Conservation (phyloP, 2,888 invertebrate species). For the Therioaphis trifolii region DNA sequence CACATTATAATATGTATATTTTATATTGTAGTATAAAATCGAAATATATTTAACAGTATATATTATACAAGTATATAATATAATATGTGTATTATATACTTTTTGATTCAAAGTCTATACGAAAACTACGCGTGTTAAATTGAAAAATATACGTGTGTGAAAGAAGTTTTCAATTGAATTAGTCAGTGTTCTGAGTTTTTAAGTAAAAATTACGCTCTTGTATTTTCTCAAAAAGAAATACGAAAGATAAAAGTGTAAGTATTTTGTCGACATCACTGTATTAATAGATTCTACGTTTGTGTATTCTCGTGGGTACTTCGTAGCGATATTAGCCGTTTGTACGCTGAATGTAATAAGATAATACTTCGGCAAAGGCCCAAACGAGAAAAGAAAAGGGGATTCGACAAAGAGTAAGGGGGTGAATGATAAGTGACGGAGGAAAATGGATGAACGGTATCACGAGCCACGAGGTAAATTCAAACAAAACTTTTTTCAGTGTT, state of each 20-base stretch:
- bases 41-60: too few relatives aligned
- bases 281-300: slow-evolving; percentile 27
- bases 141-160: background rate
- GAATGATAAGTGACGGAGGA: slow-evolving; percentile 25
- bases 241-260: slow-evolving; percentile 22
- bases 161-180: background rate
- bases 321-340: slow-evolving; percentile 19
- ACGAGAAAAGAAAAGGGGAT: slow-evolving; percentile 17
- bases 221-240: background rate
- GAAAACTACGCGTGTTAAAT: too few relatives aligned
- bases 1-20: too few relatives aligned
- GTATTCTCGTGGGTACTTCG: background rate
- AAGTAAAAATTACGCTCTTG: background rate
- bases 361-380: slow-evolving; percentile 3
- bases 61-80: too few relatives aligned
- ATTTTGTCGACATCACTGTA: background rate
- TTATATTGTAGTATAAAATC: too few relatives aligned
- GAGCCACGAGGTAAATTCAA: slow-evolving; percentile 16
- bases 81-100: too few relatives aligned
- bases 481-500: slow-evolving; percentile 30
- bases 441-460: background rate
- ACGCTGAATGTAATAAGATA: slow-evolving; percentile 34
- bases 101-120: too few relatives aligned
- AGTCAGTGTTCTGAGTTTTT: background rate
- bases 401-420: background rate